Conservation (phyloP, 2,113 vertebrate genomes). For the Xiphophorus couchianus region DNA sequence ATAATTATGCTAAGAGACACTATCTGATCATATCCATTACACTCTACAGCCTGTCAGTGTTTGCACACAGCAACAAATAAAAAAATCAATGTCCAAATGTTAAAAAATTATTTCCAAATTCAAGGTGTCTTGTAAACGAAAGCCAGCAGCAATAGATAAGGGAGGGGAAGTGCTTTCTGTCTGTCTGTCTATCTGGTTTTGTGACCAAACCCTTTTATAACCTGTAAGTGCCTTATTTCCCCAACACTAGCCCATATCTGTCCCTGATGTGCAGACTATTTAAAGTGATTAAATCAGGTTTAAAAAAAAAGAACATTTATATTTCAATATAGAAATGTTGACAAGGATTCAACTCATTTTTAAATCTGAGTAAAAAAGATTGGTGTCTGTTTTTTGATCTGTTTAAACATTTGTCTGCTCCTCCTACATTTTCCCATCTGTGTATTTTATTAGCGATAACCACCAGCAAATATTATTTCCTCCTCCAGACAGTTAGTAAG, state of each 20-base stretch:
- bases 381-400: neutral
- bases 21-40: neutral
- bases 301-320: neutral
- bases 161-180: neutral
- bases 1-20: conserved; percentile 9
- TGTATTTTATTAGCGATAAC: conserved; percentile 27
- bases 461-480: neutral
- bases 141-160: neutral
- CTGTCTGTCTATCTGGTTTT: neutral
- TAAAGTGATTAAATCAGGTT: neutral
- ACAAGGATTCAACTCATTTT: too few relatives aligned
- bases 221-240: neutral
- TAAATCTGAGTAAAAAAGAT: neutral
- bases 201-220: neutral
- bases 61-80: neutral
- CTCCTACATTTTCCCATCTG: neutral
- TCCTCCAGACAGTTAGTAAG: neutral
- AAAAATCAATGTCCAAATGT: neutral
- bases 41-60: neutral
- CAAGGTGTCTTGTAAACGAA: neutral
- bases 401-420: conserved; percentile 7
- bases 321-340: neutral
- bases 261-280: neutral
- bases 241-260: neutral
- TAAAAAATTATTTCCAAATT: neutral